Evolutionary conservation across 2,888 invertebrate genomes (phyloP).

Genomic region (Drosophila kuntzei): DNA sequence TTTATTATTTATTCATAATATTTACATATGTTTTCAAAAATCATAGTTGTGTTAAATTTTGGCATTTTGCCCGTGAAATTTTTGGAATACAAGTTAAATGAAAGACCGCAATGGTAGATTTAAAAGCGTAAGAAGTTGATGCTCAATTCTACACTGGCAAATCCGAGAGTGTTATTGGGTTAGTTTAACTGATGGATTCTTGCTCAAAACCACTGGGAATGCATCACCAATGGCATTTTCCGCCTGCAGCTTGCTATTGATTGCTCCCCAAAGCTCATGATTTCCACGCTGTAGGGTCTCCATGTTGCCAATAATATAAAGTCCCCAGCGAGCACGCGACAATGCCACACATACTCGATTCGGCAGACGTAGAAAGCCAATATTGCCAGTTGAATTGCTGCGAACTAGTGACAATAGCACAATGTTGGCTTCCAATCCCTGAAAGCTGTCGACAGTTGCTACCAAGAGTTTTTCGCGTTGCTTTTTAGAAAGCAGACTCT

Average conservation of each 20-base stretch:
- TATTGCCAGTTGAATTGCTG: conserved; percentile 89
- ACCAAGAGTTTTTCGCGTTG: conserved; percentile 79
- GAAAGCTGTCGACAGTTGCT: conserved; percentile 91
- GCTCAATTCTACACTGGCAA: too few relatives aligned
- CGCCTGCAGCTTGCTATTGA: conserved; percentile 85
- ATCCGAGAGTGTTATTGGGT: too few relatives aligned
- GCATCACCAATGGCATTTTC: conserved; percentile 87
- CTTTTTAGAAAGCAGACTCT: conserved; percentile 27
- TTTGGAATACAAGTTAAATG: not conserved
- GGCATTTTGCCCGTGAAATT: not conserved
- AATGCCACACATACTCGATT: conserved; percentile 92
- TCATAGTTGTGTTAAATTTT: not conserved
- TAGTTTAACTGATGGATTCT: too few relatives aligned
- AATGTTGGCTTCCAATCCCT: conserved; percentile 93
- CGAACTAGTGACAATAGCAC: conserved; percentile 92
- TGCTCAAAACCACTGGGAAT: conserved; percentile 75
- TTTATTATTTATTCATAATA: conserved; percentile 13
- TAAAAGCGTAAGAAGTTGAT: not conserved
- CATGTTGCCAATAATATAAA: conserved; percentile 92
- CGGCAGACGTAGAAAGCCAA: conserved; percentile 90
- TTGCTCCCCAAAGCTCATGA: conserved; percentile 86
- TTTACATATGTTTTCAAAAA: not conserved
- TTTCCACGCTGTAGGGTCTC: conserved; percentile 86
- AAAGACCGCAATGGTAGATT: not conserved
- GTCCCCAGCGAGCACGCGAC: conserved; percentile 89